Evolutionary conservation across 2,113 vertebrate genomes (phyloP), one percentile per base, ranked within the genome.

Genomic region (Sturnira hondurensis): DNA sequence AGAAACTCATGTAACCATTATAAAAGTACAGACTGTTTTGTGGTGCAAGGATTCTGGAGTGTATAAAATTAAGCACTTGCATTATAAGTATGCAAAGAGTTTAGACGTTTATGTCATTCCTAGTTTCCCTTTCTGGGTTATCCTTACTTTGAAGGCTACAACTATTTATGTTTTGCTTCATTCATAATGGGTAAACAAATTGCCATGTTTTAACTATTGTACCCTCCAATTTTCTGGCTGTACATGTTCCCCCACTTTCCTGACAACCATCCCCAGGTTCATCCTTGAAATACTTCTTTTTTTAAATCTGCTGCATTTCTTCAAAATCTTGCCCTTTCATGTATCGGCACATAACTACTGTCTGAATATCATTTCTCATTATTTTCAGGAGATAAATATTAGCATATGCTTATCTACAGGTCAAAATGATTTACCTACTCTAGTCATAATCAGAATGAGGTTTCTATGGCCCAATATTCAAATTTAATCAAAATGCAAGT

Each of bases 401-500:
- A 93, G 45, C 38, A 80, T 76, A 91, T 52, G 38, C 65, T 80
- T 36, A 67, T 16, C 19, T 41, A 61, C 54, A 82, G 52, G 56
- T 73, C n/a, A 84, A 47, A 78, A 12, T 86, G 14, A 78, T 87
- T 52, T 78, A 26, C 7, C 65, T 61, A 10, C n/a, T 47, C 2
- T 50, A 63, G 7, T 13, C 43, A 77, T 63, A 65, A 20, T 45
- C 38, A 94, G 31, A 92, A 73, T 90, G 63, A 80, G 17, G 36
- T 90, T 41, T 85, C 45, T 81, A 67, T 84, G 43, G 7, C 17
- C 52, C 80, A 92, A 80, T 33, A 67, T 86, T 90, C 63, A 83
- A 63, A 20, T 92, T 67, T 89, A 92, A 73, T 93, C 56, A 89
- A 71, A 92, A 80, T 86, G 45, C 78, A 94, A 84, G 15, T 74